Evolutionary conservation across 2,113 vertebrate genomes (phyloP), one percentile per base, ranked within the genome.

Genomic region (Spea multiplicata): DNA sequence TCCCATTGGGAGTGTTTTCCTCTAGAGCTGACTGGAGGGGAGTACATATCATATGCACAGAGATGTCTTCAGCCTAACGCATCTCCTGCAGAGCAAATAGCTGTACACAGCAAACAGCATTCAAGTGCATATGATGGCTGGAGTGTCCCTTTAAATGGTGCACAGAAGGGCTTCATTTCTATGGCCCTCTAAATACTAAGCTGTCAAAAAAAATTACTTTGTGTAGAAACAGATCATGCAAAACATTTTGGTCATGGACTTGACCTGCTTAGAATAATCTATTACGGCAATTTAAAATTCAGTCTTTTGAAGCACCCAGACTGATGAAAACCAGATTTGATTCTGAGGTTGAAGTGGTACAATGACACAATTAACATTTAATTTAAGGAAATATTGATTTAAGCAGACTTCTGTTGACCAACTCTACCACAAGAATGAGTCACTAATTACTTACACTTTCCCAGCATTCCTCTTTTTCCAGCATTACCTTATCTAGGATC

Each of bases 371-470:
- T 14, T 48, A 12, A 17, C 8, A 7, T 87, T 80, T 84, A 80
- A 75, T 76, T 76, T 80, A 89, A 87, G 83, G 76, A 87, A 88
- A 88, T 73, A 86, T 84, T 87, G 70, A 84, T 86, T 83, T 66
- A 84, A 83, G 82, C 44, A 84, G 85, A 30, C 30, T 30, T 62
- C 73, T 81, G 64, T 84, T 86, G 75, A 86, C 80, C 82, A 84
- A 81, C 5, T 78, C 62, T 83, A 81, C 74, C 74, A 82, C 83
- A 89, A 30, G 81, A 86, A 86, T 84, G 75, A 67, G 66, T 82
- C 71, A 82, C 47, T 82, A 86, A 80, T 87, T 85, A 84, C 8
- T 81, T 45, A 47, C 76, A 66, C 84, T 78, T 82, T 50, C 83
- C 14, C 45, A 83, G 71, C 48, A 30, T 50, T 70, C 74, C 78